phyloP scores from a whole-genome alignment of 2,797 vertebrate species.

The Hydrocynus forskahlii region DNA sequence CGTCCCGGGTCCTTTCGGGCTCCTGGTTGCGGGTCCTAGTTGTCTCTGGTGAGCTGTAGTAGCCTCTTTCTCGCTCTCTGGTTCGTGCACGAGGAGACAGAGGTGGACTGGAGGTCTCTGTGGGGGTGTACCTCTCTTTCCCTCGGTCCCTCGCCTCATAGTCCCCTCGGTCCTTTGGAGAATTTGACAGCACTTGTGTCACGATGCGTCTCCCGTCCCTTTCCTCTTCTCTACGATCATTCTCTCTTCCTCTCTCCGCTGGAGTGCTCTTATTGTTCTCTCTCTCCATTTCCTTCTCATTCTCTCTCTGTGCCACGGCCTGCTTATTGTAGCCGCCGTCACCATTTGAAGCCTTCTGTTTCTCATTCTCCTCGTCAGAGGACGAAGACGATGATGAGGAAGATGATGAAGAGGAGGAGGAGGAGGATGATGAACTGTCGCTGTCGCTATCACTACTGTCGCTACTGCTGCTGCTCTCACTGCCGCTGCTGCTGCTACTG shows the following conservation, averaged over 20 bases:
- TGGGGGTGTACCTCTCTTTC: constrained; percentile 58
- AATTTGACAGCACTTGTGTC: not conserved
- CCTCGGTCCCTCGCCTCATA: not conserved
- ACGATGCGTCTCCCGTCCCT: constrained; percentile 9
- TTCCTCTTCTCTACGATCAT: constrained; percentile 13
- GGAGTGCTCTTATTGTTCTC: constrained; percentile 49
- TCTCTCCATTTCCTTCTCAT: constrained; percentile 47
- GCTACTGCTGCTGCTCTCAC: constrained; percentile 57
- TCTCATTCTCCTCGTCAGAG: constrained; percentile 58
- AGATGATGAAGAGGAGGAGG: constrained; percentile 63
- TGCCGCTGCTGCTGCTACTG: constrained; percentile 65
- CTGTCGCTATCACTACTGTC: constrained; percentile 48
- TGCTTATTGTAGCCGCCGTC: constrained; percentile 43
- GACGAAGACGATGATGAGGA: constrained; percentile 73
- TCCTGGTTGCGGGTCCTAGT: constrained; percentile 9
- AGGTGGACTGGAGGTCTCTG: constrained; percentile 49
- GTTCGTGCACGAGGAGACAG: constrained; percentile 30
- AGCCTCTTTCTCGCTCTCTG: not conserved
- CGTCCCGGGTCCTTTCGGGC: constrained; percentile 24
- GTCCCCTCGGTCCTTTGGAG: not conserved
- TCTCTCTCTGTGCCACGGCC: constrained; percentile 37
- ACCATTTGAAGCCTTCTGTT: constrained; percentile 37
- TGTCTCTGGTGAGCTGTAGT: constrained; percentile 26
- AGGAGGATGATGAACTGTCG: constrained; percentile 72
- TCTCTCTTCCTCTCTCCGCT: constrained; percentile 25